These are phyloP conservation scores for Hoplostethus mediterraneus DNA, from an alignment of 2,797 vertebrate genomes.

Conservation along the genomic window DNA sequence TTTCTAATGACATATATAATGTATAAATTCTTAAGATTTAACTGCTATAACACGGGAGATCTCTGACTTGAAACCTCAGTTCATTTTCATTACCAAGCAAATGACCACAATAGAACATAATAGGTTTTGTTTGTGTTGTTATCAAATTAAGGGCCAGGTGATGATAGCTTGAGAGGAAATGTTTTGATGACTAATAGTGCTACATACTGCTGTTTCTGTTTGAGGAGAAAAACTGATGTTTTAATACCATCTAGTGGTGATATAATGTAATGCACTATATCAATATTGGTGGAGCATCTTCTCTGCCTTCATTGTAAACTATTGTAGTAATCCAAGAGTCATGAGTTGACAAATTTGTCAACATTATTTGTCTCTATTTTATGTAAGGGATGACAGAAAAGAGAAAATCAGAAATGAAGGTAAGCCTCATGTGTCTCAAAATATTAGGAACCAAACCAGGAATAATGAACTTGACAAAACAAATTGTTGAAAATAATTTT, in stretches of 20 bases:
- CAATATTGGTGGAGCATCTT: not conserved
- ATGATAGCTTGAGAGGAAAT: conserved; percentile 6
- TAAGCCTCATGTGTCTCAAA: not conserved
- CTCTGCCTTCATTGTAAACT: not conserved
- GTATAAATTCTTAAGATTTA: not conserved
- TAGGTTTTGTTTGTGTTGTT: conserved; percentile 4
- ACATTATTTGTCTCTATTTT: not conserved
- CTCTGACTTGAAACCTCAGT: too few species aligned
- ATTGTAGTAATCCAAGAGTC: not conserved
- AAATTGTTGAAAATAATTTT: not conserved
- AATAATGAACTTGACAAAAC: not conserved
- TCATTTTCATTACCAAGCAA: not conserved
- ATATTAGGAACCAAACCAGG: not conserved
- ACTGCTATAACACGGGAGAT: not conserved
- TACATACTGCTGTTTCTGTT: conserved; percentile 63
- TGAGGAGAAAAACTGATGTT: not conserved
- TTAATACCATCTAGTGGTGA: conserved; percentile 68
- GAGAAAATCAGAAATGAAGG: not conserved
- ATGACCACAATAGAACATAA: not conserved
- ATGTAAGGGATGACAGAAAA: not conserved
- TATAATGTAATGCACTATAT: not conserved
- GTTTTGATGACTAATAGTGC: not conserved
- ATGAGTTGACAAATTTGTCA: not conserved
- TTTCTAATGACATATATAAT: not conserved
- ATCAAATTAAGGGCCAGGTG: not conserved